Evolutionary conservation across 2,797 vertebrate genomes (phyloP).

Genomic region (Alectoris magna): DNA sequence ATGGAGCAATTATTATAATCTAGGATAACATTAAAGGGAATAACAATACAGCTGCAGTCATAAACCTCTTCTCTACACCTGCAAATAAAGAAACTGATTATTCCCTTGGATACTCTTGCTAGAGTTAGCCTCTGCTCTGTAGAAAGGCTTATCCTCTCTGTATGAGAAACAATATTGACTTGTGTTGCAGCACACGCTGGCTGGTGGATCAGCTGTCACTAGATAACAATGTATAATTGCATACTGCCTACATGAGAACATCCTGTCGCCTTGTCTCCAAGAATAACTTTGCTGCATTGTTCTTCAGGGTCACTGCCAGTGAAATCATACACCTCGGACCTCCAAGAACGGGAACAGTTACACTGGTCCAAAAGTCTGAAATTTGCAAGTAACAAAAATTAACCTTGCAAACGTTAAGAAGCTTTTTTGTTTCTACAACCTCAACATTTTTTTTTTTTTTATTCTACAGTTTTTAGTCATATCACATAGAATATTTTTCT

Average conservation of each 20-base stretch:
- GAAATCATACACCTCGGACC: not conserved
- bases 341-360: conserved; percentile 21
- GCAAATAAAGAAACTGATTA: conserved; percentile 7
- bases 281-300: conserved; percentile 45
- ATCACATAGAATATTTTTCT: not conserved
- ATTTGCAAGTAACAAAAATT: not conserved
- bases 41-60: not conserved
- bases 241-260: conserved; percentile 53
- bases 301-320: conserved; percentile 8
- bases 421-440: not conserved
- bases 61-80: conserved; percentile 42
- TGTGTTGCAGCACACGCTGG: not conserved
- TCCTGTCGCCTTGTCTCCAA: not conserved
- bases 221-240: conserved; percentile 50
- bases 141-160: not conserved
- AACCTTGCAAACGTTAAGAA: not conserved
- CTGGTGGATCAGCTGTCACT: conserved; percentile 16
- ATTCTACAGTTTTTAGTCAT: not conserved
- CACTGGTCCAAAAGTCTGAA: not conserved
- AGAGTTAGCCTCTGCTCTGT: not conserved
- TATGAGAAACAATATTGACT: not conserved
- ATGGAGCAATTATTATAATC: not conserved
- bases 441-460: not conserved
- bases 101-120: conserved; percentile 13
- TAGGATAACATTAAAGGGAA: conserved; percentile 5